Conservation (phyloP, 2,888 invertebrate species). For the Phyllotreta cruciferae region DNA sequence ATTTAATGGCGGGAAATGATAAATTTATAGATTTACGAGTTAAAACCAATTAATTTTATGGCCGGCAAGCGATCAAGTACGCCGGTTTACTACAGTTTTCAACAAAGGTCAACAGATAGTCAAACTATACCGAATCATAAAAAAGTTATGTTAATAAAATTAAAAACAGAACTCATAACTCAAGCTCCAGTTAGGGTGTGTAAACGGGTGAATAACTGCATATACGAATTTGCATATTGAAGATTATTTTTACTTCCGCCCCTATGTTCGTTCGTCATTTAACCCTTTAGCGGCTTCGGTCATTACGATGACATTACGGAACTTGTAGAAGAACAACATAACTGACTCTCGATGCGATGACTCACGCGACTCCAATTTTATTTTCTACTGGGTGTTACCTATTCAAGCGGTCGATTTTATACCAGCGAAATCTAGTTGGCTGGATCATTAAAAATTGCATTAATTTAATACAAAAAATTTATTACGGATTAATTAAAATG, state of each 20-base stretch:
- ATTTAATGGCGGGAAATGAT: slow-evolving; percentile 50
- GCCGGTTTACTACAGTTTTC: slow-evolving; percentile 42
- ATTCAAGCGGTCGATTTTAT: too few relatives aligned
- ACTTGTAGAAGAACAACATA: slow-evolving; percentile 33
- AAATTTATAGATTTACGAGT: slow-evolving; percentile 57
- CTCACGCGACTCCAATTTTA: slow-evolving; percentile 13
- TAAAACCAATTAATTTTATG: slow-evolving; percentile 58
- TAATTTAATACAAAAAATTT: neutral
- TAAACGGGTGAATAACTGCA: slow-evolving; percentile 59
- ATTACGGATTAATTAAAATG: slow-evolving; percentile 5
- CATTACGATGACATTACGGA: slow-evolving; percentile 52
- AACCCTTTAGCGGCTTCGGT: slow-evolving; percentile 54
- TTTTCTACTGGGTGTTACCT: neutral
- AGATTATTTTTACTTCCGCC: slow-evolving; percentile 60
- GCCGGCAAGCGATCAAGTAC: slow-evolving; percentile 45
- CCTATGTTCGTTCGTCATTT: slow-evolving; percentile 58
- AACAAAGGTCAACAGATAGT: slow-evolving; percentile 42
- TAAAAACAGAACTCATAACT: slow-evolving; percentile 48
- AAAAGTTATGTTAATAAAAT: slow-evolving; percentile 52
- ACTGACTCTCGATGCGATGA: slow-evolving; percentile 18
- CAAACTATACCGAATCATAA: slow-evolving; percentile 53
- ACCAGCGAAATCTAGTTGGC: too few relatives aligned
- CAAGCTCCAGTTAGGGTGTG: slow-evolving; percentile 50
- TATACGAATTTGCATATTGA: slow-evolving; percentile 58
- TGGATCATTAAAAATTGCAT: too few relatives aligned